Evolutionary conservation across 2,113 vertebrate genomes (phyloP).

Genomic region (Corythornis cristatus): DNA sequence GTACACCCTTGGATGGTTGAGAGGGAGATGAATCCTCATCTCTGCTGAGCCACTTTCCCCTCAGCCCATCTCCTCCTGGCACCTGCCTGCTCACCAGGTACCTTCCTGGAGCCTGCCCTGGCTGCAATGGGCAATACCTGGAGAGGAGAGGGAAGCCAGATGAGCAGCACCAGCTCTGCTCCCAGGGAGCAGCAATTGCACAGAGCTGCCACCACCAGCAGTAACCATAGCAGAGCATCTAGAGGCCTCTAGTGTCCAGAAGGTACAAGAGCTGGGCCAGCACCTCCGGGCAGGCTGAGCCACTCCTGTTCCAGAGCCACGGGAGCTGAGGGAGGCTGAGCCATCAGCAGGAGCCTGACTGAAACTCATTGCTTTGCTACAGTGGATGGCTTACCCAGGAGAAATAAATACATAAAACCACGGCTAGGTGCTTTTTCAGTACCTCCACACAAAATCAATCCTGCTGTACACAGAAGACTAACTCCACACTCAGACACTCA

Average conservation of each 20-base stretch:
- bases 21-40: not conserved
- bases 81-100: not conserved
- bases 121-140: fast-evolving
- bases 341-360: not conserved
- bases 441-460: not conserved
- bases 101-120: not conserved
- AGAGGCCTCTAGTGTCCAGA: constrained; percentile 58
- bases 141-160: not conserved
- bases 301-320: not conserved
- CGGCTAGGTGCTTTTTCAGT: fast-evolving
- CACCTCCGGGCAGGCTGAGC: not conserved
- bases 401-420: not conserved
- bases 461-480: fast-evolving
- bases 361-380: not conserved
- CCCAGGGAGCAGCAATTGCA: not conserved
- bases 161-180: no score
- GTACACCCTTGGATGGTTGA: fast-evolving
- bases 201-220: not conserved
- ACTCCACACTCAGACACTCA: fast-evolving
- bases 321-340: no score
- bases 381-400: not conserved
- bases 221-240: not conserved
- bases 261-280: not conserved
- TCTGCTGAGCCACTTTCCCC: not conserved
- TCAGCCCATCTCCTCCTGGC: not conserved